Percentiles rank a stretch among this genome's conserved stretches.
These are phyloP conservation scores for Prunella himalayana DNA, from an alignment of 2,113 vertebrate species.

Conservation along the genomic window DNA sequence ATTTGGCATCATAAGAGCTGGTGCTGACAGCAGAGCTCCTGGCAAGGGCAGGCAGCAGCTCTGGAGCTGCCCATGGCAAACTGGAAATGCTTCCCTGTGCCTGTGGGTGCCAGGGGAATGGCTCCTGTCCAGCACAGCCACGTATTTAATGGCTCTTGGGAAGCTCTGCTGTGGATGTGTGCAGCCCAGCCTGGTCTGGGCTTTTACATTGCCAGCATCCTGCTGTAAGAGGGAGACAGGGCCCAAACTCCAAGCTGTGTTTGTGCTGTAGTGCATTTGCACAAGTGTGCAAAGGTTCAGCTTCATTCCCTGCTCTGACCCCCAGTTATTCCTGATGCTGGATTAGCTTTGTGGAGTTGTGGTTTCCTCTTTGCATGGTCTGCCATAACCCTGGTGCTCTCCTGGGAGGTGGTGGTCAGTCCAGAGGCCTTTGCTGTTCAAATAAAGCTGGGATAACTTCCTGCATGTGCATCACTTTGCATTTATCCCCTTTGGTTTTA, in stretches of 20 bases:
- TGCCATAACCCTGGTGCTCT: background rate
- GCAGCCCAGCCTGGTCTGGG: background rate
- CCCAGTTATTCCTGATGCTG: background rate
- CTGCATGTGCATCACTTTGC: background rate
- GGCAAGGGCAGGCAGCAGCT: background rate
- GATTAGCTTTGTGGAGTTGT: background rate
- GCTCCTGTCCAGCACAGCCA: background rate
- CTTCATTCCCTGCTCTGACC: background rate
- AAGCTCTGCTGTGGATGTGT: background rate
- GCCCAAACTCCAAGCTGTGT: background rate
- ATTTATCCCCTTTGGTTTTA: background rate
- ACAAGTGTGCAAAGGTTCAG: background rate
- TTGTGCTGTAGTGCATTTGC: background rate
- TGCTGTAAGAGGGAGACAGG: background rate
- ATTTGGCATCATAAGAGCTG: background rate
- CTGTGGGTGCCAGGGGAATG: background rate
- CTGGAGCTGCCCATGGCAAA: background rate
- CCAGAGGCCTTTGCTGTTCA: background rate
- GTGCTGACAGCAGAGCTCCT: background rate
- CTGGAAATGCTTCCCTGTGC: background rate
- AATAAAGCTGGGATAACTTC: background rate
- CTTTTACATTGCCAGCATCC: background rate
- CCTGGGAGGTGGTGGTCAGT: background rate
- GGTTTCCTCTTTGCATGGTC: background rate
- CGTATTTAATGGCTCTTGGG: background rate